A percentile compares a stretch with the other conserved stretches of the same genome.
Conservation (phyloP, 1,140 invertebrate genomes). For the Drosophila murphyi region DNA sequence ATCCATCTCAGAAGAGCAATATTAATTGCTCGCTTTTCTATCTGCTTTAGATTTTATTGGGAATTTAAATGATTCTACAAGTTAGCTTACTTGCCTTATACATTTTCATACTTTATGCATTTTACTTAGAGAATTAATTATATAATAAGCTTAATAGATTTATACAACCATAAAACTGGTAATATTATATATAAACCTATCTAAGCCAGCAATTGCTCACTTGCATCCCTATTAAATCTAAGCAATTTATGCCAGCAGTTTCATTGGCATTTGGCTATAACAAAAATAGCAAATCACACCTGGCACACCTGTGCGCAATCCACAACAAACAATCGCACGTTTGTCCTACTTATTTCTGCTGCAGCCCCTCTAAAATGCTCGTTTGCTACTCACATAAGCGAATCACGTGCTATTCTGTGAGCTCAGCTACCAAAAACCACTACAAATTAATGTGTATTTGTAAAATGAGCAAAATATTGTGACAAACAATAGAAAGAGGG, state of each 20-base stretch:
- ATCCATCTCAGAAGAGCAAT: too few relatives aligned
- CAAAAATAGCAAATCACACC: slow-evolving; percentile 49
- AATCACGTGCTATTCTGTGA: slow-evolving; percentile 67
- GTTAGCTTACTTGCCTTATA: not conserved
- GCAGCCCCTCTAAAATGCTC: not conserved
- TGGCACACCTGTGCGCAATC: slow-evolving; percentile 44
- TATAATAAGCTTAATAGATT: not conserved
- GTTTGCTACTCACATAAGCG: slow-evolving; percentile 57
- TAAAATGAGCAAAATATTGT: slow-evolving; percentile 49
- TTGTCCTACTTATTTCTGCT: not conserved
- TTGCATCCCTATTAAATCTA: slow-evolving; percentile 49
- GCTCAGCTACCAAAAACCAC: slow-evolving; percentile 46
- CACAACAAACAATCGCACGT: not conserved
- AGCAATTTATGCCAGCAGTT: slow-evolving; percentile 49
- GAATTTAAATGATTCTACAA: not conserved
- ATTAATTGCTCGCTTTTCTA: too few relatives aligned
- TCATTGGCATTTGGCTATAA: slow-evolving; percentile 29
- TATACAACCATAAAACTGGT: not conserved
- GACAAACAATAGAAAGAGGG: slow-evolving; percentile 14
- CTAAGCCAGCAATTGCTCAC: slow-evolving; percentile 47
- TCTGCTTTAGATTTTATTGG: too few relatives aligned
- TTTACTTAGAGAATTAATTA: too few relatives aligned
- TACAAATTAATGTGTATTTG: slow-evolving; percentile 61
- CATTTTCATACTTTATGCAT: not conserved
- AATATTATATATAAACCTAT: not conserved